Base-by-base conservation (phyloP, 2,888 invertebrate genomes). In the Thera obeliscata region DNA sequence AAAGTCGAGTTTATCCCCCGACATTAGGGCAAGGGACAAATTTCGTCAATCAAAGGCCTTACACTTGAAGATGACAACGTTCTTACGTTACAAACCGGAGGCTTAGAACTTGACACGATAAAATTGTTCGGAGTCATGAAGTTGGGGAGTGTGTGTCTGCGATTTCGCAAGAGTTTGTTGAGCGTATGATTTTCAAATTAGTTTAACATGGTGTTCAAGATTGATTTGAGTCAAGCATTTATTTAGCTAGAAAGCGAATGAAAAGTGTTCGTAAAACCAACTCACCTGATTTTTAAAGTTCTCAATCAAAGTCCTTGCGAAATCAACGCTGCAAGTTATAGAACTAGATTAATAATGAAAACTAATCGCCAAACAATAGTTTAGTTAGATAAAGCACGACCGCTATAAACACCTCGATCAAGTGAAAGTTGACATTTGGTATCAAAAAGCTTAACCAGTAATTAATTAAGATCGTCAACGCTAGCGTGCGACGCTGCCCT, bases 61-160 rank as follows among this genome's bases (percentile, higher is more conserved):
- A 87, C 88, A 87, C 90, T 89, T 82, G 83, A 88, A 82, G 82
- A 80, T 85, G 88, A 89, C 89, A 89, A 90, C 83, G 85, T 88
- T 90, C 90, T 90, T 86, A 87, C 69, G 85, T 90, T 90, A 90
- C 90, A 89, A 89, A 86, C 85, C 76, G 80, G 81, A 75, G 79
- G 83, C 84, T 90, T 86, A 86, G 89, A 88, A 90, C 85, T 76
- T 80, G 89, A 90, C 86, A 85, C 88, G 86, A 85, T 81, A 82
- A 84, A 81, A 81, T 81, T 81, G 77, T 75, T 72, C 69, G 80
- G 80, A 81, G 78, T 78, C 75, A 74, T 75, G 76, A 73, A 78
- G 75, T 36, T 55, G 33, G 52, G 12, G 52, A 33, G 9, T 33
- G 9, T 52, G 52, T 33, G 52, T 7, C 5, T 46, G 43, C 9